Evolutionary conservation across 1,140 invertebrate genomes (phyloP), one percentile per base, ranked within the genome.

Genomic region (Dysdera silvatica): DNA sequence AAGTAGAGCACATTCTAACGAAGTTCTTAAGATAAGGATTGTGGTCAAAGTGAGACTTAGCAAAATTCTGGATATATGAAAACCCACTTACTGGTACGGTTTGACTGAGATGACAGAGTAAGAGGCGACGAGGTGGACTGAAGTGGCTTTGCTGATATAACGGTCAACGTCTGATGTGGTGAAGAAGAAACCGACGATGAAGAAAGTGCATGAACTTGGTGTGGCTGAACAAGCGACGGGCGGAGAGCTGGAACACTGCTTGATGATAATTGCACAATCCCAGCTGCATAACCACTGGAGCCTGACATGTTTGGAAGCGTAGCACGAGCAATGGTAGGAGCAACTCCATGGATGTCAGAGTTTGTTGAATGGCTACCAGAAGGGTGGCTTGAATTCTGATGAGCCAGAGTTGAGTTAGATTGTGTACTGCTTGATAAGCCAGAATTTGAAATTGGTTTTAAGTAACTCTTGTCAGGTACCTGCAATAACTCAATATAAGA

Each of bases 151-250:
- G 56, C 63, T 24, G 63, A 60, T 26, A 65, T 61, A 6, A 65
- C 63, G 35, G 62, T 65, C 5, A 65, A 37, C 2, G 63, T 65
- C 35, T 59, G 63, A 41, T 65, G 63, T 26, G 63, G 43, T 24
- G 62, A 18, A 29, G 28, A 40, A 23, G 43, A 24, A 3, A 55
- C 41, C 7, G 54, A 43, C n/a, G 40, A 29, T 58, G 35, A 45
- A 35, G 51, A 18, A 14, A 54, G 28, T n/a, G 48, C 40, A 58
- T 65, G 62, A 23, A 65, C 33, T 24, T 47, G 24, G 20, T 45
- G 29, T 40, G 45, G 26, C 23, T 16, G 40, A 28, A 56, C 61
- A 47, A 56, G 62, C 29, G 62, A 41, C 14, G 62, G 52, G 20
- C 62, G 29, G 16, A 63, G 33, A n/a, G 51, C 33, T 35, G 55